phyloP scores from a whole-genome alignment of 2,113 vertebrate species.

The Neogale vison region DNA sequence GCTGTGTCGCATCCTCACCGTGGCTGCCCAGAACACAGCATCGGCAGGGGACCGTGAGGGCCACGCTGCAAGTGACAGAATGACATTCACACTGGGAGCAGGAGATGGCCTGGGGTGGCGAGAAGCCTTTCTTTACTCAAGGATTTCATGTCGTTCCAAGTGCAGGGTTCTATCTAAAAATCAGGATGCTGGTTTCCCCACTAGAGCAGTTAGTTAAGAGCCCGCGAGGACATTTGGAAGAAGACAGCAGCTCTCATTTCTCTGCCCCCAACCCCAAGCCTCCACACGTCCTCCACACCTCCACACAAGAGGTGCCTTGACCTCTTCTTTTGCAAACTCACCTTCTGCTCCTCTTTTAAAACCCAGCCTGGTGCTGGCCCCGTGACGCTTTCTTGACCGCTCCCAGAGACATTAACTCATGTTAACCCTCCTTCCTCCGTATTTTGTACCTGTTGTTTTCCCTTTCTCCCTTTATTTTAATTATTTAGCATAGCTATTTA shows the following conservation, averaged over 20 bases:
- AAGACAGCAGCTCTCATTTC: too few relatives aligned
- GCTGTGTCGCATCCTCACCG: accelerated
- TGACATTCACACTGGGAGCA: accelerated
- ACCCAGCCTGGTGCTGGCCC: background rate
- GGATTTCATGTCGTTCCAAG: background rate
- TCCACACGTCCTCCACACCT: too few relatives aligned
- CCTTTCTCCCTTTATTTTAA: background rate
- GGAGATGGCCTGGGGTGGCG: background rate
- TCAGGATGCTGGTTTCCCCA: background rate
- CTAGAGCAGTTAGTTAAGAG: background rate
- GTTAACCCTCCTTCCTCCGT: background rate
- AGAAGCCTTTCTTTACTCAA: background rate
- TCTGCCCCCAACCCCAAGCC: too few relatives aligned
- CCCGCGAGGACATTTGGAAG: too few relatives aligned
- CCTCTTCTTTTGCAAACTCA: background rate
- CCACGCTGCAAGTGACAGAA: background rate
- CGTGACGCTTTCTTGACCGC: background rate
- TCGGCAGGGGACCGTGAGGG: accelerated
- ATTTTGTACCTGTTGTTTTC: background rate
- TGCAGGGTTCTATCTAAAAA: background rate
- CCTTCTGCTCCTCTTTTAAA: background rate
- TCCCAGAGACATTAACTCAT: background rate
- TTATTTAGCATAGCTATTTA: background rate
- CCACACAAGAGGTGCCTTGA: background rate
- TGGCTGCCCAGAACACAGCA: background rate